Evolutionary conservation across 1,140 invertebrate genomes (phyloP).

Genomic region (Drosophila ohnishii): DNA sequence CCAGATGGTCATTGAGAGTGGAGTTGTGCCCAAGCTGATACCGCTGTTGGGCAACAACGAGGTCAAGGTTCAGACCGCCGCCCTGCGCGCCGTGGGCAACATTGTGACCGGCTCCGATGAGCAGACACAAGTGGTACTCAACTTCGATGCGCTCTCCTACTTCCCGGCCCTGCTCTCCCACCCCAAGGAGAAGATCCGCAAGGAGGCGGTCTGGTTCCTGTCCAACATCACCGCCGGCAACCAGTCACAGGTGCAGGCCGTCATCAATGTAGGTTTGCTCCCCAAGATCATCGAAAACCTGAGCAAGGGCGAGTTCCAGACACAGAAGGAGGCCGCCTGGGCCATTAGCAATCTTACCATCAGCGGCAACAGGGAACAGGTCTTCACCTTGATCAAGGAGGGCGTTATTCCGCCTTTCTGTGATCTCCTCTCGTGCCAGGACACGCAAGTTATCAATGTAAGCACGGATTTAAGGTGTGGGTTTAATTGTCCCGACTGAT

Average conservation of each 20-base stretch:
- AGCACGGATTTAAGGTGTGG: conserved; percentile 36
- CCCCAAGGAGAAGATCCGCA: conserved; percentile 90
- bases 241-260: conserved; percentile 97
- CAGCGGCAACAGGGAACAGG: conserved; percentile 96
- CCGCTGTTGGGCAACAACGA: conserved; percentile 97
- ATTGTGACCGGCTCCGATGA: conserved; percentile 99
- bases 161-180: conserved; percentile 95
- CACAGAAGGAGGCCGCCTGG: conserved; percentile 99
- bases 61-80: conserved; percentile 98
- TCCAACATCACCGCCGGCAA: conserved; percentile 99
- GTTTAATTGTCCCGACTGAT: not conserved
- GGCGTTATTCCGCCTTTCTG: conserved; percentile 96
- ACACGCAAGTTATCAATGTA: conserved; percentile 89
- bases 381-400: conserved; percentile 92
- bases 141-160: conserved; percentile 96
- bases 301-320: conserved; percentile 98
- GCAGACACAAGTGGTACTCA: conserved; percentile 97
- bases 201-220: conserved; percentile 99
- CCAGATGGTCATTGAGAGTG: conserved; percentile 98
- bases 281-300: conserved; percentile 97
- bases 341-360: conserved; percentile 99
- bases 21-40: conserved; percentile 96
- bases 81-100: conserved; percentile 97
- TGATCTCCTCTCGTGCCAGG: conserved; percentile 94
- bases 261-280: conserved; percentile 96